Percentiles rank a stretch among this genome's conserved stretches.
Evolutionary conservation across 2,888 invertebrate genomes (phyloP).

Genomic region (Meiosimyza decipiens): DNA sequence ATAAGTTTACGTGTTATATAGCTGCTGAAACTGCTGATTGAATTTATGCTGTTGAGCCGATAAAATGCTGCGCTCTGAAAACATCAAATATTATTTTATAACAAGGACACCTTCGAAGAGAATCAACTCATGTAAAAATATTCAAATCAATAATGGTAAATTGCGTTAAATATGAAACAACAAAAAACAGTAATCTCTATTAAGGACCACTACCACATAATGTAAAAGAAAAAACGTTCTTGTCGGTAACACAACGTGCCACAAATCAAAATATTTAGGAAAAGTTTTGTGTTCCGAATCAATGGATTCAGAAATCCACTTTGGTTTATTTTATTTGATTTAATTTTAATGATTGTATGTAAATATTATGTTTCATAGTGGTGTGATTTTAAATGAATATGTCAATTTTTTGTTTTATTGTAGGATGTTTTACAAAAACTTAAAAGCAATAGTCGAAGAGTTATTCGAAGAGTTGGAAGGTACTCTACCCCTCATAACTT

Average conservation of each 20-base stretch:
- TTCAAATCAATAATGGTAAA: background rate
- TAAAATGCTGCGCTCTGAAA: background rate
- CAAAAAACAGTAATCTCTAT: constrained; percentile 19
- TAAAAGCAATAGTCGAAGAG: no score
- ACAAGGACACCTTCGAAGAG: background rate
- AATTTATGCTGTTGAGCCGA: background rate
- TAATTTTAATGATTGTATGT: no score
- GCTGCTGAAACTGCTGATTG: no score
- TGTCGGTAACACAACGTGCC: constrained; percentile 62
- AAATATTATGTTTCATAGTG: no score
- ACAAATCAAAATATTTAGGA: constrained; percentile 50
- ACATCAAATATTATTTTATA: background rate
- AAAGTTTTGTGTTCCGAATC: no score
- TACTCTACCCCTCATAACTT: no score
- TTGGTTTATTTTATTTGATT: no score
- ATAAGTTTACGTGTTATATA: constrained; percentile 6
- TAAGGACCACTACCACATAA: constrained; percentile 59
- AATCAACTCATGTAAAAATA: background rate
- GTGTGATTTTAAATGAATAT: no score
- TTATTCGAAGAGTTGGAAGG: no score
- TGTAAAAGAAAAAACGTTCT: constrained; percentile 65
- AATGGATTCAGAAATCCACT: no score
- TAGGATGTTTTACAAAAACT: no score
- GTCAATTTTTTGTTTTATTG: no score
- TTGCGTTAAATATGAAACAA: constrained; percentile 26